Percentiles rank a stretch among this genome's conserved stretches.
phyloP scores from a whole-genome alignment of 2,888 invertebrate species.

The Listrodromus nycthemerus region DNA sequence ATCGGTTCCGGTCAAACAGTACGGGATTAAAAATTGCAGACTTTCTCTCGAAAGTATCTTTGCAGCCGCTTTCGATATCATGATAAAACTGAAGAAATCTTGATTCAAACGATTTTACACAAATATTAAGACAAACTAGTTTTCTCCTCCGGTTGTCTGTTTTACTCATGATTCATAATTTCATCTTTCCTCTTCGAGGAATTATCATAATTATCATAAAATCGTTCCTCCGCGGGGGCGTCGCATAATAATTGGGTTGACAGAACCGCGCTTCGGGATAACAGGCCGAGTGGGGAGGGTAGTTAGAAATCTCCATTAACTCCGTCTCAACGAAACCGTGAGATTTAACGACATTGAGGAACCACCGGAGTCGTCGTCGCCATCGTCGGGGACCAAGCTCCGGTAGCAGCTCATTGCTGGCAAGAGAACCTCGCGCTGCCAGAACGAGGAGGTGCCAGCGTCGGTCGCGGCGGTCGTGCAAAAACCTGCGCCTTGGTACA shows the following conservation, averaged over 20 bases:
- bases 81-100: slow-evolving; percentile 4
- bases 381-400: slow-evolving; percentile 27
- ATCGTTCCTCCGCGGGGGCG: slow-evolving; percentile 39
- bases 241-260: slow-evolving; percentile 60
- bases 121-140: neutral
- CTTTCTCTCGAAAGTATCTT: neutral
- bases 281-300: slow-evolving; percentile 7
- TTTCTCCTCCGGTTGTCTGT: neutral
- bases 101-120: slow-evolving; percentile 18
- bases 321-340: slow-evolving; percentile 70
- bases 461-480: slow-evolving; percentile 2
- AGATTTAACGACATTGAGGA: slow-evolving; percentile 77
- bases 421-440: slow-evolving; percentile 21
- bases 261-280: slow-evolving; percentile 27
- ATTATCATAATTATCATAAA: slow-evolving; percentile 55
- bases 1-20: neutral
- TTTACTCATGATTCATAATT: slow-evolving; percentile 37
- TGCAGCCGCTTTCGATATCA: neutral
- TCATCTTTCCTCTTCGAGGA: neutral
- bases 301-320: slow-evolving; percentile 71
- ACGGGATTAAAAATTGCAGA: neutral
- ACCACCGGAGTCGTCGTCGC: slow-evolving; percentile 58
- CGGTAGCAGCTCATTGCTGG: slow-evolving; percentile 51
- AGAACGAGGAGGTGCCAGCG: slow-evolving; percentile 15
- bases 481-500: slow-evolving; percentile 40